These are phyloP conservation scores for Spinus pinus DNA, from an alignment of 2,797 vertebrate genomes.

Conservation along the genomic window DNA sequence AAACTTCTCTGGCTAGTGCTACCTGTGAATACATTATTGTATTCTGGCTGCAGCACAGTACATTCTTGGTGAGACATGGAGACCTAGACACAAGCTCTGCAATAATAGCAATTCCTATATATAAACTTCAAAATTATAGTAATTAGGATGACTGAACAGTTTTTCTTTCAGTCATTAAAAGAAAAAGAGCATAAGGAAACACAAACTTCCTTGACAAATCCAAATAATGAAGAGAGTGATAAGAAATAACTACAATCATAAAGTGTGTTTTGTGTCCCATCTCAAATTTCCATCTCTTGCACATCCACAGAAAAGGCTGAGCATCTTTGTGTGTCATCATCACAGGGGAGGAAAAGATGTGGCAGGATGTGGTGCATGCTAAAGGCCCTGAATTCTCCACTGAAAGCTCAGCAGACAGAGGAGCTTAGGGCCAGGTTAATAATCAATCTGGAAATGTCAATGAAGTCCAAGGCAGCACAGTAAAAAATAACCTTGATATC, in stretches of 20 bases:
- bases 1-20: neutral
- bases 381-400: neutral
- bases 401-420: neutral
- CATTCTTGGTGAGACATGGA: neutral
- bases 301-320: neutral
- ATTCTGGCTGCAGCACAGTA: neutral
- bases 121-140: neutral
- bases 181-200: neutral
- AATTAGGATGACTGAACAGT: neutral
- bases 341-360: accelerated
- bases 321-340: neutral
- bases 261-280: neutral
- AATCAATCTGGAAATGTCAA: neutral
- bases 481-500: neutral
- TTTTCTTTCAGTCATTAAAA: neutral
- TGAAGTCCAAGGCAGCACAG: neutral
- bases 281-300: neutral
- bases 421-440: neutral
- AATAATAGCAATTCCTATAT: neutral
- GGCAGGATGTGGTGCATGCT: neutral
- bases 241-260: neutral
- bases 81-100: neutral
- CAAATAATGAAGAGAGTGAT: neutral
- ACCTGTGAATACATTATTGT: neutral
- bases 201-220: neutral